phyloP scores from a whole-genome alignment of 1,140 invertebrate genomes.

The Oryctes rhinoceros region DNA sequence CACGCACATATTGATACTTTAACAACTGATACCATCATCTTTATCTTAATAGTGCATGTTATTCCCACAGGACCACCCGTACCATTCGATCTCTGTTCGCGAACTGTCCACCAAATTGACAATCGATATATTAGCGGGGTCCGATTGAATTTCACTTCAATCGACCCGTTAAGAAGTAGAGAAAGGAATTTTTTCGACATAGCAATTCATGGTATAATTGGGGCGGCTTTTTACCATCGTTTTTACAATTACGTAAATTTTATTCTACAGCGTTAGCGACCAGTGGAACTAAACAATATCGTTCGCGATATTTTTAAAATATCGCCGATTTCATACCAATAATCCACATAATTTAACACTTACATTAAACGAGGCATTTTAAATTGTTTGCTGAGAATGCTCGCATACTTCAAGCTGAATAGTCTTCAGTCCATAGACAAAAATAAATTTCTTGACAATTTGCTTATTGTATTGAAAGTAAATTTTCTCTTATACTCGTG shows the following conservation, averaged over 20 bases:
- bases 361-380: too few relatives aligned
- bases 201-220: constrained; percentile 22
- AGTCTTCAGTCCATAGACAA: too few relatives aligned
- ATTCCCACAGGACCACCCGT: not conserved
- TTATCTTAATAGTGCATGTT: not conserved
- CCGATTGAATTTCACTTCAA: constrained; percentile 41
- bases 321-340: not conserved
- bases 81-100: constrained; percentile 20
- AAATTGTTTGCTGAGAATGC: too few relatives aligned
- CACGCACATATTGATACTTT: not conserved
- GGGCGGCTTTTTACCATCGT: not conserved
- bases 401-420: too few relatives aligned
- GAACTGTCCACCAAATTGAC: constrained; percentile 30
- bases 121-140: not conserved
- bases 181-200: constrained; percentile 44
- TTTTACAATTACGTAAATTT: constrained; percentile 39
- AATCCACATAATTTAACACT: too few relatives aligned
- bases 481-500: too few relatives aligned
- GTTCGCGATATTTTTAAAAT: constrained; percentile 22
- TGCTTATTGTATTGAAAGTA: too few relatives aligned
- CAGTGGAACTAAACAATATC: constrained; percentile 22
- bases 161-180: constrained; percentile 19
- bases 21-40: not conserved
- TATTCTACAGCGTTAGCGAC: not conserved
- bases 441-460: too few relatives aligned